Evolutionary conservation across 2,797 vertebrate genomes (phyloP).

Genomic region (Gymnothorax javanicus): DNA sequence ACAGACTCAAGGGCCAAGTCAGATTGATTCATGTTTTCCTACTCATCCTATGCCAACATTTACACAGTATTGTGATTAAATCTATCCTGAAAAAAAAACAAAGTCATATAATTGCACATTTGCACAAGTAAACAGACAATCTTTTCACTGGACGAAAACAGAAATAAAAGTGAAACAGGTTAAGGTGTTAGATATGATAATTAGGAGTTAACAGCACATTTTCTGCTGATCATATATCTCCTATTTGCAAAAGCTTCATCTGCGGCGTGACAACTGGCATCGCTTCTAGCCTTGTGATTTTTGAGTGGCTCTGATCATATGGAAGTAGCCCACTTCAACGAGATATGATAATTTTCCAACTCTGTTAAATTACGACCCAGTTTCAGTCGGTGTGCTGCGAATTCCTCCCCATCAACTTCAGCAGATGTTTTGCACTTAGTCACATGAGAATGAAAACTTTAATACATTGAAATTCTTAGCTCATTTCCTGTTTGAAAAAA

Average conservation of each 20-base stretch:
- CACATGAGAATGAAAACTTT: slow-evolving; percentile 24
- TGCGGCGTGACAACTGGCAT: neutral
- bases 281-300: slow-evolving; percentile 12
- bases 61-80: slow-evolving; percentile 13
- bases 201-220: slow-evolving; percentile 21
- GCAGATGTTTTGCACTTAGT: neutral
- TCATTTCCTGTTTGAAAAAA: neutral
- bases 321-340: slow-evolving; percentile 11
- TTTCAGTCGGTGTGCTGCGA: slow-evolving; percentile 16
- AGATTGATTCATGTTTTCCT: neutral
- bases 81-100: slow-evolving; percentile 21
- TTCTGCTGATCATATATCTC: neutral
- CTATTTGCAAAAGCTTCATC: slow-evolving; percentile 5
- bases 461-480: neutral
- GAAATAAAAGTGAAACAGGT: neutral
- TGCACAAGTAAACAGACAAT: slow-evolving; percentile 31
- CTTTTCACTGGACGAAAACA: slow-evolving; percentile 11
- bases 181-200: slow-evolving; percentile 19
- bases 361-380: slow-evolving; percentile 1
- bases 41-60: neutral
- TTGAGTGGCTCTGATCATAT: slow-evolving; percentile 15
- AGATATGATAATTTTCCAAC: slow-evolving; percentile 11
- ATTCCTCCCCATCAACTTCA: slow-evolving; percentile 16
- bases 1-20: slow-evolving; percentile 7
- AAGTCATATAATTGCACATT: slow-evolving; percentile 23